Evolutionary conservation across 2,113 vertebrate species (phyloP).

Genomic region (Okapia johnstoni): DNA sequence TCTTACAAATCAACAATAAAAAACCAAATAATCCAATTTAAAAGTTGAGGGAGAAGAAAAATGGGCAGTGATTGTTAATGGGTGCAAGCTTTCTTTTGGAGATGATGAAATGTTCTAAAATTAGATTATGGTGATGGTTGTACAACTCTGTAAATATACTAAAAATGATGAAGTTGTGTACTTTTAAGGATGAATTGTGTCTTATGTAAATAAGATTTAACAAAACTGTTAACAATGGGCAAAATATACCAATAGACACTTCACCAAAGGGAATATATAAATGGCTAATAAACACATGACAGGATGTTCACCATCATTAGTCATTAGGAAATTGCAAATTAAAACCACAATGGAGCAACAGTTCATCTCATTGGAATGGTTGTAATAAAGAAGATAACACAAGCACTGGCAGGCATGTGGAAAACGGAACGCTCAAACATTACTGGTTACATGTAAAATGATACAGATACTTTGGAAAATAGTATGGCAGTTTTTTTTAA

Average conservation of each 20-base stretch:
- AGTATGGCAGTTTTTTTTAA: background rate
- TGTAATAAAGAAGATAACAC: background rate
- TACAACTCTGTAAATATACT: background rate
- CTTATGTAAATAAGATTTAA: background rate
- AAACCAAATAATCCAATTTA: background rate
- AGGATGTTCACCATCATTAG: background rate
- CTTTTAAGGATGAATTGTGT: background rate
- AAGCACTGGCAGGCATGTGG: background rate
- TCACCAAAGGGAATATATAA: background rate
- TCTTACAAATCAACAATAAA: background rate
- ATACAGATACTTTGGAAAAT: background rate
- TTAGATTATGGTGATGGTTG: background rate
- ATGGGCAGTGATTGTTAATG: background rate
- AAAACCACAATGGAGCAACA: background rate
- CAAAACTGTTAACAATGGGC: background rate
- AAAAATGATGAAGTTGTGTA: background rate
- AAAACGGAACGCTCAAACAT: background rate
- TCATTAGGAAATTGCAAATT: slow-evolving; percentile 38
- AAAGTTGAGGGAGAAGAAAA: background rate
- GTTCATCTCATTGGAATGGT: background rate
- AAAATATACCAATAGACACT: slow-evolving; percentile 29
- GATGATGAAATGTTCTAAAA: background rate
- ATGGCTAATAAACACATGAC: background rate
- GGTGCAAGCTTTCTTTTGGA: background rate
- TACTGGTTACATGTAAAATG: background rate